Percentiles rank a stretch among this genome's conserved stretches.
Conservation (phyloP, 2,797 vertebrate genomes). For the Chloroceryle inda region DNA sequence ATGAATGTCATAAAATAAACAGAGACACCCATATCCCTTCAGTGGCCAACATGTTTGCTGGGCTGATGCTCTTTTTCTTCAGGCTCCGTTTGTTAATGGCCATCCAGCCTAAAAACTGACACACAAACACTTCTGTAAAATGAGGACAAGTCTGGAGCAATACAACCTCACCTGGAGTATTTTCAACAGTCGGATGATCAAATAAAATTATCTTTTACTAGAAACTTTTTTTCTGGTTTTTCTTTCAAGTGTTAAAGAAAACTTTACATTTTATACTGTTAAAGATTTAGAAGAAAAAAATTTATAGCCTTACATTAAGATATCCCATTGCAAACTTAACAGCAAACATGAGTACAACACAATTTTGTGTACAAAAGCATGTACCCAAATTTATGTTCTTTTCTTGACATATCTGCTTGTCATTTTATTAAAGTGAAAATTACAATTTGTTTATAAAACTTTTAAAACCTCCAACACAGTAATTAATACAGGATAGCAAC, state of each 20-base stretch:
- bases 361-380: background rate
- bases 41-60: fast-evolving
- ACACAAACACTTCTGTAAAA: background rate
- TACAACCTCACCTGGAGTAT: fast-evolving
- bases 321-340: conserved; percentile 33
- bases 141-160: background rate
- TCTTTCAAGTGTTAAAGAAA: conserved; percentile 31
- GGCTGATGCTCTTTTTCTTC: background rate
- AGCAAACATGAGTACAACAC: background rate
- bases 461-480: background rate
- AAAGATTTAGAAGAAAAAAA: background rate
- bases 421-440: conserved; percentile 46
- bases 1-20: background rate
- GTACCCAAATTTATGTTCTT: background rate
- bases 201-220: conserved; percentile 54
- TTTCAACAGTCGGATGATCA: background rate
- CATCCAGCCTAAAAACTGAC: background rate
- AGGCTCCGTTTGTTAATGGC: background rate
- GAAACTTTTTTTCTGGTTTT: conserved; percentile 76
- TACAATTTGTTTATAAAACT: conserved; percentile 23
- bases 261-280: conserved; percentile 53
- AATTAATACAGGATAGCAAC: conserved; percentile 38
- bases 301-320: conserved; percentile 42
- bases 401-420: background rate
- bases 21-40: background rate